Evolutionary conservation across 2,113 vertebrate genomes (phyloP).

Genomic region (Varanus salvator): DNA sequence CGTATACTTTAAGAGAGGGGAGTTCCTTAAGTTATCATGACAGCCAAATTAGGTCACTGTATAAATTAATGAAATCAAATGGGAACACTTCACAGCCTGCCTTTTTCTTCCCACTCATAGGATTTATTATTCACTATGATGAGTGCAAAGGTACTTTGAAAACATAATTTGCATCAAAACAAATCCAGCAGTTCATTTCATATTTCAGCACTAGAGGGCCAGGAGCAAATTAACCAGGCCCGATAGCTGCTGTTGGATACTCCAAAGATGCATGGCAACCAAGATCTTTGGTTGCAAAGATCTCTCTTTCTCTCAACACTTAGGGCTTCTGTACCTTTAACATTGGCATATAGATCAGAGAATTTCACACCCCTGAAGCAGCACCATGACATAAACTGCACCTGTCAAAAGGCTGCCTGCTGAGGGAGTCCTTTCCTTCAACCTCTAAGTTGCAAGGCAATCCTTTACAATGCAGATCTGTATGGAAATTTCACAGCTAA

Average conservation of each 20-base stretch:
- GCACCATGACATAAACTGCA: not conserved
- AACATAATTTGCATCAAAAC: slow-evolving; percentile 20
- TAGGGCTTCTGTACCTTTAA: not conserved
- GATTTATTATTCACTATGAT: too few relatives aligned
- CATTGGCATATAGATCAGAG: not conserved
- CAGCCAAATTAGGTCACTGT: too few relatives aligned
- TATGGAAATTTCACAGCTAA: too few relatives aligned
- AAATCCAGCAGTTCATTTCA: not conserved
- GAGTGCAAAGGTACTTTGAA: not conserved
- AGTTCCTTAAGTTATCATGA: too few relatives aligned
- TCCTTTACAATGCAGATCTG: too few relatives aligned
- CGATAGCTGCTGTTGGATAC: not conserved
- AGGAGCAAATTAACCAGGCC: not conserved
- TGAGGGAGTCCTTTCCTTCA: too few relatives aligned
- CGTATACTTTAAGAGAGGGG: too few relatives aligned
- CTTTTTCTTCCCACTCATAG: not conserved
- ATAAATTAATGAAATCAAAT: not conserved
- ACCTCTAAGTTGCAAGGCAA: too few relatives aligned
- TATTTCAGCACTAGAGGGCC: slow-evolving; percentile 1
- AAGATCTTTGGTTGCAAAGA: too few relatives aligned
- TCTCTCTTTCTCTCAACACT: not conserved
- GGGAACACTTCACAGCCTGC: not conserved
- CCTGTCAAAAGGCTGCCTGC: not conserved
- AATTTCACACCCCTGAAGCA: not conserved
- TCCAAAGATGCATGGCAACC: not conserved